Evolutionary conservation across 2,113 vertebrate genomes (phyloP), one percentile per base, ranked within the genome.

Genomic region (Phrynosoma blainvillii): DNA sequence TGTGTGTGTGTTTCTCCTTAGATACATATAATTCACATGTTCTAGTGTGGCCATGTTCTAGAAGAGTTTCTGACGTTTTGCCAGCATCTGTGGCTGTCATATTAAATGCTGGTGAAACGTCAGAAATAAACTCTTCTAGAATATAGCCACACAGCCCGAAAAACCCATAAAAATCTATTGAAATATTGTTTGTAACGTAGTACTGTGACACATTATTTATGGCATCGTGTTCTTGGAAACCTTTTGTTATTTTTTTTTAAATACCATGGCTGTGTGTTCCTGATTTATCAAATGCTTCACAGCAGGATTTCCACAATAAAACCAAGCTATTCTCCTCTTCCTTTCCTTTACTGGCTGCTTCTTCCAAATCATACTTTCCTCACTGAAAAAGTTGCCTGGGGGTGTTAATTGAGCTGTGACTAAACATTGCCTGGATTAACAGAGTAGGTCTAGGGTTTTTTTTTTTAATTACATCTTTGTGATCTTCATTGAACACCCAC

Each of bases 351-450:
- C 18, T 25, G 47, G 21, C 52, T 12, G n/a, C 52, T 52, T 9
- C 42, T 70, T 68, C 62, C 79, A 80, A 59, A 78, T 47, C 32
- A 71, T 86, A 36, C 42, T 56, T 36, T 30, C 71, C 32, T 79
- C n/a, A 36, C 23, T 71, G 42, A 79, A 85, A 14, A 86, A 86
- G 30, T 70, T 27, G 66, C 13, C 40, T 79, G 77, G 20, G 23
- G 23, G 20, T 62, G 59, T 62, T 62, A 71, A 78, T 56, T 70
- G 62, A 86, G 20, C 42, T n/a, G 66, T 71, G 6, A 12, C 82
- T 86, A 86, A 79, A 71, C 42, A 77, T 30, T 70, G 42, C 25
- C 23, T 74, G 23, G 79, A 62, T 81, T 87, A 59, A 42, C 47
- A n/a, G 54, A 54, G 36, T 87, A 54, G 13, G 73, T 27, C 52